A percentile compares a stretch with the other conserved stretches of the same genome.
phyloP scores from a whole-genome alignment of 2,113 vertebrate genomes.

The Ia io region DNA sequence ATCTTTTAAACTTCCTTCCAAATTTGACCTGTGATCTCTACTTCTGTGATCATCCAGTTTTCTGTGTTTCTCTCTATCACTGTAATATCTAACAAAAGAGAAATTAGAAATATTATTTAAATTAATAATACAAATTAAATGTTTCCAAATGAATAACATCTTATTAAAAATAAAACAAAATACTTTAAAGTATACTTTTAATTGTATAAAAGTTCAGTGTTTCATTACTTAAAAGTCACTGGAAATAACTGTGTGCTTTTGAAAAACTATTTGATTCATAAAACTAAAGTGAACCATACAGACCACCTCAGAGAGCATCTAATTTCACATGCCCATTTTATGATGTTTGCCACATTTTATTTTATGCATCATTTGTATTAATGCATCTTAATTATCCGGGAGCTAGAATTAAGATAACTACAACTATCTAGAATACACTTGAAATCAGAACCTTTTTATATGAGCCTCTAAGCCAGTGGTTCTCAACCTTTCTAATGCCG shows the following conservation, averaged over 20 bases:
- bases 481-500: no score
- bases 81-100: slow-evolving; percentile 89
- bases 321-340: background rate
- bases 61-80: slow-evolving; percentile 91
- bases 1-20: slow-evolving; percentile 90
- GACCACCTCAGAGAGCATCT: background rate
- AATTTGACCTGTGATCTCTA: slow-evolving; percentile 89
- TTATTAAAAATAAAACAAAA: background rate
- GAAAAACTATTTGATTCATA: slow-evolving; percentile 19
- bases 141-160: background rate
- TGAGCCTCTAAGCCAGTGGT: background rate
- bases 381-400: background rate
- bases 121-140: slow-evolving; percentile 15
- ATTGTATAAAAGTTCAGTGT: background rate
- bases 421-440: background rate
- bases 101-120: slow-evolving; percentile 50
- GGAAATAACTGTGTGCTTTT: background rate
- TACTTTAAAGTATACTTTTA: background rate
- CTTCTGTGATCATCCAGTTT: slow-evolving; percentile 94
- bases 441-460: background rate
- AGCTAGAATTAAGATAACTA: background rate
- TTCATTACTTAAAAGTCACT: slow-evolving; percentile 14
- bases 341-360: background rate
- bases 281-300: background rate
- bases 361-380: background rate